Evolutionary conservation across 2,888 invertebrate species (phyloP), one percentile per base, ranked within the genome.

Genomic region (Macrosiphum euphorbiae): DNA sequence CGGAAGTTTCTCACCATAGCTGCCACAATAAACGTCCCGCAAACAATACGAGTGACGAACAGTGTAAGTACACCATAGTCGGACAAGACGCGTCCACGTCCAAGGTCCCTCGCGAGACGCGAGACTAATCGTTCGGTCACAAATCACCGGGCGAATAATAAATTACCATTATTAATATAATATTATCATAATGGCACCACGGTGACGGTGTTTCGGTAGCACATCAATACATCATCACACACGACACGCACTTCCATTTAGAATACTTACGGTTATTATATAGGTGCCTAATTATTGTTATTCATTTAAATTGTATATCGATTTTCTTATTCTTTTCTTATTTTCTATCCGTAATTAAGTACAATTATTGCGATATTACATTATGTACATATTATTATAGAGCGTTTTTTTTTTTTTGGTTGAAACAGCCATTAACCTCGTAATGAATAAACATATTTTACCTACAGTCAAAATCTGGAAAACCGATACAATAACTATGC

Each of bases 81-180:
- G 1, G 47, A 28, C 44, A 47, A 44, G 86, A 44, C 47, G 47
- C 47, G 47, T 44, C 86, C 28, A 13, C 47, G 13, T 28, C 86
- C 87, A 58, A 58, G 55, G 88, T 20, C 89, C 24, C 50, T 35
- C 87, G 50, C 28, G 61, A 44, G 44, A 7, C 44, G 44, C 44
- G 7, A 89, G 58, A 89, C 58, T 89, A 61, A 89, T 89, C 44
- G 58, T 47, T 35, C 44, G 58, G 44, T 20, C 61, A 89, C 61
- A 89, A 89, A 89, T 89, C 61, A 61, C 20, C 44, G 61, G n/a
- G n/a, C 89, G 28, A 89, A 89, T 61, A 20, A 44, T n/a, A 28
- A 16, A 35, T 52, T 35, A 88, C 55, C 52, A 52, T 16, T 52
- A 44, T 58, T 50, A 87, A 20, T 55, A 88, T 41, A 55, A 55